Conservation (phyloP, 2,888 invertebrate species). For the Azorinus chamasolen region DNA sequence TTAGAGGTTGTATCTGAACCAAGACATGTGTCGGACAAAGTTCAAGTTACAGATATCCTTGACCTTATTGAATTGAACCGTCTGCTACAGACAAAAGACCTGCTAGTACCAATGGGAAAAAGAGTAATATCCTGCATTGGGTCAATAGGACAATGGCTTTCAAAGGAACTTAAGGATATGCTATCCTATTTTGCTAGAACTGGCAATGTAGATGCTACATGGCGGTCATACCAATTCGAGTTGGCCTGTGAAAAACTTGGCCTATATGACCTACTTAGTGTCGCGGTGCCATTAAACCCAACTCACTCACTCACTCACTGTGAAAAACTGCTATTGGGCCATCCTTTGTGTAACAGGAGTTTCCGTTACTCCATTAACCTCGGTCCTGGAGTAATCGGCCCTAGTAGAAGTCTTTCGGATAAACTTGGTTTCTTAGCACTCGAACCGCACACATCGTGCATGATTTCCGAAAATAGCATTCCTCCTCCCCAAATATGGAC, state of each 20-base stretch:
- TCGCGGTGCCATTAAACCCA: no score
- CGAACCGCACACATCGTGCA: constrained; percentile 19
- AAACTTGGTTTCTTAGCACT: constrained; percentile 10
- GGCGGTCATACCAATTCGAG: constrained; percentile 23
- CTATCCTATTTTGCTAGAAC: constrained; percentile 16
- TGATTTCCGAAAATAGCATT: constrained; percentile 3
- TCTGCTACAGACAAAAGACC: constrained; percentile 15
- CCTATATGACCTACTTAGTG: no score
- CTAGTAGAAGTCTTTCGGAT: constrained; percentile 10
- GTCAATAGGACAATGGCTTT: constrained; percentile 22
- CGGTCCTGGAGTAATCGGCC: constrained; percentile 6
- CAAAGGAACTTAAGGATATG: constrained; percentile 15
- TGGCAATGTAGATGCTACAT: constrained; percentile 21
- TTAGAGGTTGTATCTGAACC: constrained; percentile 27
- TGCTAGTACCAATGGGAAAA: constrained; percentile 30
- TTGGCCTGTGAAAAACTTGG: constrained; percentile 13
- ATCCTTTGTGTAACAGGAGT: constrained; percentile 11
- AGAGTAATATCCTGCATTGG: constrained; percentile 7
- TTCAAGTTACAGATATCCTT: constrained; percentile 23
- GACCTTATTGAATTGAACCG: constrained; percentile 2
- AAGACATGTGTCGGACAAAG: neutral
- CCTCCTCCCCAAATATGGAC: neutral
- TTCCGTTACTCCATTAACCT: constrained; percentile 7
- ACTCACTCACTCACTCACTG: no score
- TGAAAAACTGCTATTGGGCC: constrained; percentile 25